Evolutionary conservation across 2,888 invertebrate genomes (phyloP).

Genomic region (Acronicta aceris): DNA sequence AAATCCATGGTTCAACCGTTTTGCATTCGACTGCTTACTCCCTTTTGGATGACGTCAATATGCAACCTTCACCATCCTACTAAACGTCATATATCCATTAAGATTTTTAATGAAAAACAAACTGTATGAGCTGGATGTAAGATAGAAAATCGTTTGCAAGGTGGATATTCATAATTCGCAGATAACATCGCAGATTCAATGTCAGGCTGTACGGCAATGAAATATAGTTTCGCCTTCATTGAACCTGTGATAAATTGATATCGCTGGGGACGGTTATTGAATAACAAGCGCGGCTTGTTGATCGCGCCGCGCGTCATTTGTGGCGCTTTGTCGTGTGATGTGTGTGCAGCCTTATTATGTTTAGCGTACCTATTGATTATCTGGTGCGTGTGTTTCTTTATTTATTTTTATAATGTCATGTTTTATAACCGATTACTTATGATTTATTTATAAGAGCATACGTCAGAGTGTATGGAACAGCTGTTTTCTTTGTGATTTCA

Average conservation of each 20-base stretch:
- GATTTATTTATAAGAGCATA: too few relatives aligned
- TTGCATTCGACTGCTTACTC: constrained; percentile 86
- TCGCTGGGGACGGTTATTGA: constrained; percentile 82
- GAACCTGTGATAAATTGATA: constrained; percentile 88
- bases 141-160: constrained; percentile 26
- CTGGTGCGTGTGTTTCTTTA: background rate
- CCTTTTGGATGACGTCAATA: constrained; percentile 88
- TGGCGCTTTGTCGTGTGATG: constrained; percentile 53
- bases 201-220: constrained; percentile 82
- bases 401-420: background rate
- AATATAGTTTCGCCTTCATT: constrained; percentile 89
- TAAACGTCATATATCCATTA: constrained; percentile 57
- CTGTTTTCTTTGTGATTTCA: too few relatives aligned
- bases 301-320: constrained; percentile 62
- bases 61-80: constrained; percentile 69
- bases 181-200: constrained; percentile 71
- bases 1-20: constrained; percentile 88
- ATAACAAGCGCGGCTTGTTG: constrained; percentile 85
- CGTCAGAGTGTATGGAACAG: too few relatives aligned
- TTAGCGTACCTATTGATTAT: constrained; percentile 33
- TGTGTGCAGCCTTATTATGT: constrained; percentile 43
- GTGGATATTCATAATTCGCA: constrained; percentile 59
- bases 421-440: background rate
- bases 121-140: background rate
- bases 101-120: constrained; percentile 17